Percentiles rank a stretch among this genome's conserved stretches.
Conservation (phyloP, 2,888 invertebrate genomes). For the Selenia dentaria region DNA sequence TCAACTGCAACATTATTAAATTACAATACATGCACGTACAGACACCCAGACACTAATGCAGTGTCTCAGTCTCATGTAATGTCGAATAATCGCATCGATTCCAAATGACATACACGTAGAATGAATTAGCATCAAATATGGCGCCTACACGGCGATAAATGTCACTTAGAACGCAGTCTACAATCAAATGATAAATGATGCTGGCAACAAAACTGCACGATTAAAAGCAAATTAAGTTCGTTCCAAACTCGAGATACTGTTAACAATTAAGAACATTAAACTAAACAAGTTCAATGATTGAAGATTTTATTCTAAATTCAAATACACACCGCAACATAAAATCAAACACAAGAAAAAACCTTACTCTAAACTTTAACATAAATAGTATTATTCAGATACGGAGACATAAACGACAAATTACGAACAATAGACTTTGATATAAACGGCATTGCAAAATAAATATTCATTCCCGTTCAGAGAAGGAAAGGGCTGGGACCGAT, state of each 20-base stretch:
- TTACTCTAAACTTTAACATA: conserved; percentile 9
- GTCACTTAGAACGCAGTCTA: conserved; percentile 22
- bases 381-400: conserved; percentile 39
- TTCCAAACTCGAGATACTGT: too few relatives aligned
- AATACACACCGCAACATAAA: too few relatives aligned
- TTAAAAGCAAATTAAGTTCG: conserved; percentile 12
- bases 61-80: conserved; percentile 34
- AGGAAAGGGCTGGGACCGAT: conserved; percentile 51
- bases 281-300: too few relatives aligned
- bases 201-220: conserved; percentile 9
- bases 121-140: conserved; percentile 48
- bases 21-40: conserved; percentile 41
- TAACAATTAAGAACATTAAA: too few relatives aligned
- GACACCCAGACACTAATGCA: conserved; percentile 23
- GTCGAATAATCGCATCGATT: conserved; percentile 56
- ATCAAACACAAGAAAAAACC: not conserved
- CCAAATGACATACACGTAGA: conserved; percentile 48
- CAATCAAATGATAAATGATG: conserved; percentile 21
- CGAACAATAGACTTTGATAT: conserved; percentile 65
- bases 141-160: conserved; percentile 36
- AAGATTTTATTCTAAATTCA: conserved; percentile 5
- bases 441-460: conserved; percentile 62
- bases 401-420: conserved; percentile 59
- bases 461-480: conserved; percentile 73
- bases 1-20: conserved; percentile 55